Evolutionary conservation across 1,140 invertebrate species (phyloP).

Genomic region (Subanguina moxae): DNA sequence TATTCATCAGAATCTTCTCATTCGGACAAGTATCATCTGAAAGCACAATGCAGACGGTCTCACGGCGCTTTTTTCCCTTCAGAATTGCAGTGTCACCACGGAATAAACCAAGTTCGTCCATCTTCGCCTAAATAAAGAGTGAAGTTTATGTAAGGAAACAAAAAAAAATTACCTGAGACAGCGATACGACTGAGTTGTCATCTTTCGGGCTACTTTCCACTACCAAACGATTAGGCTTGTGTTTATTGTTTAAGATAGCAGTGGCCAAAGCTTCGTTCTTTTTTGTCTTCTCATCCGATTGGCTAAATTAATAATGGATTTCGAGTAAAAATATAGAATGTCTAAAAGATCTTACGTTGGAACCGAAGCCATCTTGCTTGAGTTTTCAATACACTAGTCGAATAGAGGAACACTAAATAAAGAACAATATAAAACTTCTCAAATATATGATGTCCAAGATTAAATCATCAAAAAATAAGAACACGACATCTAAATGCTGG

Average conservation of each 20-base stretch:
- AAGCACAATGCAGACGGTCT: conserved; percentile 96
- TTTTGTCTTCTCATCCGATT: conserved; percentile 56
- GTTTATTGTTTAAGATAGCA: conserved; percentile 93
- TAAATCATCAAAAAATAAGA: too few relatives aligned
- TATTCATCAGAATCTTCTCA: conserved; percentile 98
- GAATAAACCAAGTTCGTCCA: conserved; percentile 97
- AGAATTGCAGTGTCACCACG: conserved; percentile 85
- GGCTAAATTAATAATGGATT: conserved; percentile 8
- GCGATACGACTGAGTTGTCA: conserved; percentile 92
- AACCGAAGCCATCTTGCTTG: conserved; percentile 45
- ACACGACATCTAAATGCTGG: too few relatives aligned
- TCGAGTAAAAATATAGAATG: background rate
- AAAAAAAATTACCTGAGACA: conserved; percentile 73
- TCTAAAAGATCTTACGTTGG: conserved; percentile 43
- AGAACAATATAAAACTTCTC: too few relatives aligned
- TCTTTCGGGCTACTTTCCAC: conserved; percentile 96
- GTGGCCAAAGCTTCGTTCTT: conserved; percentile 84
- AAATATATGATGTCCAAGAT: too few relatives aligned
- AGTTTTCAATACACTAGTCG: background rate
- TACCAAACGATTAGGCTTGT: conserved; percentile 91
- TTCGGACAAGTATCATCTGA: conserved; percentile 90
- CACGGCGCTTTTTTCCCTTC: conserved; percentile 90
- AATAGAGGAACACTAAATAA: too few relatives aligned
- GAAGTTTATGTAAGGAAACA: background rate
- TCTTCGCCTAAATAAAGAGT: conserved; percentile 73